These are phyloP conservation scores for Philaethria dido DNA, from an alignment of 2,888 invertebrate species.

Conservation along the genomic window DNA sequence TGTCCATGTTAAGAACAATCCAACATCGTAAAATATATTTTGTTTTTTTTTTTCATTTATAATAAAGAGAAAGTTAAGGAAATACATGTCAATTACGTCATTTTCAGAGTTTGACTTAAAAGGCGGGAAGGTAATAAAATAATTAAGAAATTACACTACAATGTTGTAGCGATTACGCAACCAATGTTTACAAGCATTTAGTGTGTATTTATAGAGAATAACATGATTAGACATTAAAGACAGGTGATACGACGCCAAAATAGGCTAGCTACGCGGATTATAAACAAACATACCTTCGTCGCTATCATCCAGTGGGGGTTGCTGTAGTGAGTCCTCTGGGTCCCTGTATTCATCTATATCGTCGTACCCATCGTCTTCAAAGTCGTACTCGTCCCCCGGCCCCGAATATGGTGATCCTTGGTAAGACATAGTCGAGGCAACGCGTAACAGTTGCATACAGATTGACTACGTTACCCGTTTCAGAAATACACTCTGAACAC, in stretches of 20 bases:
- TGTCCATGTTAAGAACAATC: no score
- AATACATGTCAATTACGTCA: slow-evolving; percentile 69
- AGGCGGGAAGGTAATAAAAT: slow-evolving; percentile 66
- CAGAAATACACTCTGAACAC: slow-evolving; percentile 67
- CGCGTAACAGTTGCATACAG: slow-evolving; percentile 84
- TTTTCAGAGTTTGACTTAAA: slow-evolving; percentile 57
- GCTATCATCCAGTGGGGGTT: slow-evolving; percentile 85
- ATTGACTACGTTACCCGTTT: slow-evolving; percentile 72
- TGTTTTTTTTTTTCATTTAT: slow-evolving; percentile 24
- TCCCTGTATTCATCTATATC: slow-evolving; percentile 88
- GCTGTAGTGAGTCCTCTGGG: slow-evolving; percentile 80
- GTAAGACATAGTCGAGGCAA: slow-evolving; percentile 85
- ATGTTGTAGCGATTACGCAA: slow-evolving; percentile 53
- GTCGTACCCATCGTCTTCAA: slow-evolving; percentile 89
- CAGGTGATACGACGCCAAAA: slow-evolving; percentile 61
- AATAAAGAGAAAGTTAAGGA: slow-evolving; percentile 64
- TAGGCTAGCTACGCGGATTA: slow-evolving; percentile 56
- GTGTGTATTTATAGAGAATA: slow-evolving; percentile 45
- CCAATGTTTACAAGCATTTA: slow-evolving; percentile 58
- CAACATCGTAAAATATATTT: no score
- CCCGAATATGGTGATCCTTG: slow-evolving; percentile 88
- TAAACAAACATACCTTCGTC: slow-evolving; percentile 84
- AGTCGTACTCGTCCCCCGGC: slow-evolving; percentile 88
- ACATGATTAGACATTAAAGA: slow-evolving; percentile 47
- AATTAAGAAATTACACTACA: slow-evolving; percentile 44